phyloP scores from a whole-genome alignment of 1,140 invertebrate genomes.

The Chlorops oryzae region DNA sequence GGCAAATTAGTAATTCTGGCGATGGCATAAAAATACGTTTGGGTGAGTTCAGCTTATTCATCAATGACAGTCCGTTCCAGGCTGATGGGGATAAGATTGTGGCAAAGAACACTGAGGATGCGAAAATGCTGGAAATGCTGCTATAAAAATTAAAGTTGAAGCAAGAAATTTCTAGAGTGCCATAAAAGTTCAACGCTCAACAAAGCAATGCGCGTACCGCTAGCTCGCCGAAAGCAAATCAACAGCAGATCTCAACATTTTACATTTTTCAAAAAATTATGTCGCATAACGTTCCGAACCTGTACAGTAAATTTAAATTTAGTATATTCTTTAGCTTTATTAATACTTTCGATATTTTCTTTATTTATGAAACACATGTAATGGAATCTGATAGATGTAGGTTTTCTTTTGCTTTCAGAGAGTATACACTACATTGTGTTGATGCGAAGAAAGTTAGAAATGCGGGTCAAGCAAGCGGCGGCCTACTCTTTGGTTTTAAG shows the following conservation, averaged over 20 bases:
- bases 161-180: not conserved
- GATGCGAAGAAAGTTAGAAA: not conserved
- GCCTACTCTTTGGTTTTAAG: too few relatives aligned
- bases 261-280: too few relatives aligned
- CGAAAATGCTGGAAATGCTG: not conserved
- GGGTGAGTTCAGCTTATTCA: not conserved
- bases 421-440: not conserved
- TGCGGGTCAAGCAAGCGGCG: not conserved
- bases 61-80: not conserved
- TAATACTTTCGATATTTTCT: not conserved
- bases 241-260: not conserved
- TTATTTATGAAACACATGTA: not conserved
- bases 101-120: not conserved
- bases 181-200: not conserved
- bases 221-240: not conserved
- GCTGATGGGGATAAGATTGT: not conserved
- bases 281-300: not conserved
- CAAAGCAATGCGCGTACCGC: not conserved
- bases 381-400: not conserved
- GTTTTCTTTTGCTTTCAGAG: not conserved
- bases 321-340: not conserved
- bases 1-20: not conserved
- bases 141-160: not conserved
- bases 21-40: not conserved
- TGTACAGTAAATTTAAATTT: not conserved